Evolutionary conservation across 2,888 invertebrate genomes (phyloP), one percentile per base, ranked within the genome.

Genomic region (Brachyptera risi): DNA sequence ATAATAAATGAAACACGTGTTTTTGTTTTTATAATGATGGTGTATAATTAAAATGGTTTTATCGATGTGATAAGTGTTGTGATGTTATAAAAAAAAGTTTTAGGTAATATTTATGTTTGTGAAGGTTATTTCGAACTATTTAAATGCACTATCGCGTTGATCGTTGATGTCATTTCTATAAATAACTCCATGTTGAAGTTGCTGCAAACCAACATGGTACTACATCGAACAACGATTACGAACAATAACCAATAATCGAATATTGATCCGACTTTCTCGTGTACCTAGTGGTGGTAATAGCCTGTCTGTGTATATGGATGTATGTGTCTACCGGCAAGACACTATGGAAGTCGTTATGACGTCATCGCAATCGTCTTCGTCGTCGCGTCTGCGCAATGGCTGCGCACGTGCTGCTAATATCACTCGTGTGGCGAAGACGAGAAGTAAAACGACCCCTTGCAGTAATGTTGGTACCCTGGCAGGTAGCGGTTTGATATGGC

Each of bases 401-500:
- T 50, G 57, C 58, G 40, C 56, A 37, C 60, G 60, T 61, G 60
- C 57, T 37, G 61, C 61, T 23, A 15, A 47, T 13, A 37, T 57
- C 17, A 44, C 47, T 1, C 19, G 56, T 21, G 47, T 49, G 60
- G 23, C 56, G 37, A 61, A 47, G 11, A 44, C 54, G 58, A 62
- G 56, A 21, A 51, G 37, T 7, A 40, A 42, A 24, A 19, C 37
- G 15, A 54, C 35, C 15, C 37, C 47, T n/a, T 38, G 42, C 31
- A 63, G 59, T 50, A 31, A 19, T 26, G 56, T 31, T 2, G 44
- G 40, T 31, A 40, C 59, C 1, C 11, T 56, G 27, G 44, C 59
- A 9, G 38, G 54, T 3, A 54, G 49, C 21, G 54, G 31, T 58
- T 50, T 63, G 49, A 26, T 58, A 54, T 65, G 65, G 65, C 65